Evolutionary conservation across 2,797 vertebrate genomes (phyloP), one percentile per base, ranked within the genome.

Genomic region (Trachurus trachurus): DNA sequence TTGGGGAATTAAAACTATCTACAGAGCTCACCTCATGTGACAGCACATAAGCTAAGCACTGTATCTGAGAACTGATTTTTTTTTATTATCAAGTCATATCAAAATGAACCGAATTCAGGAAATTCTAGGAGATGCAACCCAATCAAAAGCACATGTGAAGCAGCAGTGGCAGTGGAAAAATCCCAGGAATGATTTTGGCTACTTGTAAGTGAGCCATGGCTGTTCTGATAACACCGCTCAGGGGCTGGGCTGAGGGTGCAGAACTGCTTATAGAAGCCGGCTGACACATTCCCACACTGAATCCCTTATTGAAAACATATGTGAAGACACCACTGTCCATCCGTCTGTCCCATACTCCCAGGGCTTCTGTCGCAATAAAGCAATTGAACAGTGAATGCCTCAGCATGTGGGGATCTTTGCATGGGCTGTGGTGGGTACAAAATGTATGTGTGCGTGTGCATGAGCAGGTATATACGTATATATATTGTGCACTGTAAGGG

Each of bases 281-380:
- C 67, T 80, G 72, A 84, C 62, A 47, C 52, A 74, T 88, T 84
- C 71, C 83, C 75, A 80, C 65, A 62, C 11, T 6, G 44, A 71
- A 53, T 74, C 74, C 74, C 26, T 79, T 74, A 88, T 76, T 78
- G 31, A 72, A 91, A 90, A 74, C 82, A 87, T 22, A 78, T 81
- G 85, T 73, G 71, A 73, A 50, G 29, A 65, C 53, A 17, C 29
- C 34, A 10, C 60, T 60, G 53, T 31, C 76, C 22, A 42, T 10
- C 63, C 54, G 53, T 31, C 76, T 29, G 42, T 65, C 74, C 9
- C 9, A 65, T 26, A 56, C 49, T 74, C 53, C 63, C 21, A 13
- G 22, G 39, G 26, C 13, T 19, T 74, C 15, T 13, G 37, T 45
- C 11, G 0, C 37, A 47, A 65, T 60, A 21, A 68, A 62, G 26